A percentile compares a stretch with the other conserved stretches of the same genome.
Evolutionary conservation across 2,888 invertebrate genomes (phyloP).

Genomic region (Dilophus febrilis): DNA sequence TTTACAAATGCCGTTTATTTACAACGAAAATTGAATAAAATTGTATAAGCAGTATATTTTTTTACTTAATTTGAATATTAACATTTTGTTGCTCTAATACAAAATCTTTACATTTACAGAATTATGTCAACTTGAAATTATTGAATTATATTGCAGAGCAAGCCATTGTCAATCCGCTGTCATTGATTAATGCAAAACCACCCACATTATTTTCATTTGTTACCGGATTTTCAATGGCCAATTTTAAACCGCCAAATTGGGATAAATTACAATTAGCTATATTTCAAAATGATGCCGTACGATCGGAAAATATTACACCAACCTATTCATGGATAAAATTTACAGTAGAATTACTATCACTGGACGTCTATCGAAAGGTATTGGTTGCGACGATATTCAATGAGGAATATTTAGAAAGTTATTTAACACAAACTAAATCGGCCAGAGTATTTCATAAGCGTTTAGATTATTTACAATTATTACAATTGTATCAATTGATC

Average conservation of each 20-base stretch:
- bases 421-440: conserved; percentile 25
- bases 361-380: conserved; percentile 39
- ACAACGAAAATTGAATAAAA: conserved; percentile 35
- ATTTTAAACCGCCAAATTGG: conserved; percentile 44
- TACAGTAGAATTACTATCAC: conserved; percentile 37
- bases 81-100: too few relatives aligned
- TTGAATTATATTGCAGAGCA: conserved; percentile 39
- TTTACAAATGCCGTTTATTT: conserved; percentile 34
- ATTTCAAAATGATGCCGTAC: conserved; percentile 26
- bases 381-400: conserved; percentile 36
- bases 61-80: background rate
- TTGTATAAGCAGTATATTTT: conserved; percentile 35
- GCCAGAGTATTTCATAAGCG: conserved; percentile 4
- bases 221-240: conserved; percentile 37
- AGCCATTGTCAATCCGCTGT: conserved; percentile 28
- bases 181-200: conserved; percentile 28
- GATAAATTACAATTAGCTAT: conserved; percentile 30
- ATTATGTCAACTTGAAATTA: conserved; percentile 38
- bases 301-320: conserved; percentile 23
- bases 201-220: conserved; percentile 34
- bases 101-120: conserved; percentile 27
- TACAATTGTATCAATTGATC: conserved; percentile 39
- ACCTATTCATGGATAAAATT: conserved; percentile 36
- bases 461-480: conserved; percentile 33
- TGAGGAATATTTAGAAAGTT: conserved; percentile 31